Evolutionary conservation across 2,797 vertebrate genomes (phyloP).

Genomic region (Chelon auratus): DNA sequence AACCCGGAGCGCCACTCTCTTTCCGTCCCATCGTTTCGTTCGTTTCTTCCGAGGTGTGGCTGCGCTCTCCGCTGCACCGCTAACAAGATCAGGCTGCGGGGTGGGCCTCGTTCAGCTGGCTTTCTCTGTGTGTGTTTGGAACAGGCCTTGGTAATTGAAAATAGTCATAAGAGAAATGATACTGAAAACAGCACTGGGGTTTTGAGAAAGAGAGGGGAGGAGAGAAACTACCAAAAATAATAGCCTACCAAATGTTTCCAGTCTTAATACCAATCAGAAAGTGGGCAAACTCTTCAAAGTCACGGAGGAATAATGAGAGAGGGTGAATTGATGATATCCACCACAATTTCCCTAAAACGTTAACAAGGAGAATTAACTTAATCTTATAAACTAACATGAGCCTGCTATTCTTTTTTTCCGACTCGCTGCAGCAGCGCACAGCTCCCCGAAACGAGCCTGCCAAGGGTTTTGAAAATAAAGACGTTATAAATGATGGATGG

Average conservation of each 20-base stretch:
- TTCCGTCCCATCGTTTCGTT: conserved; percentile 63
- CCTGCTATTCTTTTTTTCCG: conserved; percentile 13
- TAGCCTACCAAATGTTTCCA: conserved; percentile 62
- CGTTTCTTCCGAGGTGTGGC: conserved; percentile 78
- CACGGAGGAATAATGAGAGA: conserved; percentile 42
- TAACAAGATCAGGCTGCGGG: conserved; percentile 84
- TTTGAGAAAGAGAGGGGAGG: conserved; percentile 7
- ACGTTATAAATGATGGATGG: conserved; percentile 61
- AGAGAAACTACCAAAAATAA: conserved; percentile 48
- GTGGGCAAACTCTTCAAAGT: conserved; percentile 59
- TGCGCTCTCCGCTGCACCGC: conserved; percentile 64
- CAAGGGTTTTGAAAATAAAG: conserved; percentile 61
- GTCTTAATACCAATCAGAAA: conserved; percentile 60
- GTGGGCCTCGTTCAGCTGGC: conserved; percentile 76
- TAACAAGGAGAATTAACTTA: conserved; percentile 55
- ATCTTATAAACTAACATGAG: conserved; percentile 56
- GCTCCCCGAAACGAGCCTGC: conserved; percentile 51
- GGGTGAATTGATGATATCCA: conserved; percentile 55
- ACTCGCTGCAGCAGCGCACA: conserved; percentile 25
- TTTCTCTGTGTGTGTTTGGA: conserved; percentile 62
- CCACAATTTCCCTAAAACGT: conserved; percentile 54
- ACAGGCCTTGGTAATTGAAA: conserved; percentile 57
- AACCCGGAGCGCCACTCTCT: conserved; percentile 37
- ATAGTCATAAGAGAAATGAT: conserved; percentile 62
- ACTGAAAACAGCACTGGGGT: conserved; percentile 53